phyloP scores from a whole-genome alignment of 2,113 vertebrate species.

The Platichthys stellatus region DNA sequence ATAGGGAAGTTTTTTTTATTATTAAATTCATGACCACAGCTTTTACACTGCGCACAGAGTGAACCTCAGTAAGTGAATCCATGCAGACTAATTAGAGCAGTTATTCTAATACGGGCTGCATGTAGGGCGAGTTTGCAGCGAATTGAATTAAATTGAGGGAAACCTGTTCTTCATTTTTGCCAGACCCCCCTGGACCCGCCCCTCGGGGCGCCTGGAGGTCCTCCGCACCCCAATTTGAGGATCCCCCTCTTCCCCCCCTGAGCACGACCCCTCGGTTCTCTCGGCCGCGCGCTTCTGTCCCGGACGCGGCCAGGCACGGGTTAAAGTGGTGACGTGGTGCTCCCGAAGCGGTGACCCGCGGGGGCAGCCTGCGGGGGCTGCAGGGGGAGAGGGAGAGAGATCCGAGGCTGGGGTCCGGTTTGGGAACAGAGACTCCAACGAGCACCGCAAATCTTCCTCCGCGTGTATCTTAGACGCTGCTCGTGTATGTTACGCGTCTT shows the following conservation, averaged over 20 bases:
- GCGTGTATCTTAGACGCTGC: constrained; percentile 44
- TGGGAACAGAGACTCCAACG: constrained; percentile 37
- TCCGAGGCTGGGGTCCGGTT: constrained; percentile 61
- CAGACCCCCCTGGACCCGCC: constrained; percentile 47
- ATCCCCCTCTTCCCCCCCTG: constrained; percentile 2
- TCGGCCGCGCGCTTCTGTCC: constrained; percentile 16
- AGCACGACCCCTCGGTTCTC: constrained; percentile 2
- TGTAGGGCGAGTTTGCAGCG: constrained; percentile 26
- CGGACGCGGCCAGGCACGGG: constrained; percentile 69
- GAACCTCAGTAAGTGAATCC: constrained; percentile 6
- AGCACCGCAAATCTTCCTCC: constrained; percentile 15
- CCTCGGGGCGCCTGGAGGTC: constrained; percentile 41
- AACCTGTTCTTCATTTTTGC: constrained; percentile 64
- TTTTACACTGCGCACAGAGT: not conserved
- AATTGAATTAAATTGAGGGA: constrained; percentile 54
- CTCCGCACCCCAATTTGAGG: constrained; percentile 24
- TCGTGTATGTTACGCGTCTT: constrained; percentile 8
- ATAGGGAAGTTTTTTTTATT: not conserved
- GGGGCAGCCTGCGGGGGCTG: constrained; percentile 71
- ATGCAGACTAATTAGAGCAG: constrained; percentile 35
- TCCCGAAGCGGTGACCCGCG: constrained; percentile 78
- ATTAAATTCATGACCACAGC: constrained; percentile 7
- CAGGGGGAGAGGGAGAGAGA: constrained; percentile 56
- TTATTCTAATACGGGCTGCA: constrained; percentile 35
- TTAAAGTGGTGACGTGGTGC: constrained; percentile 81